Percentiles rank a stretch among this genome's conserved stretches.
These are phyloP conservation scores for Xerus inauris DNA, from an alignment of 2,113 vertebrate genomes.

Conservation along the genomic window DNA sequence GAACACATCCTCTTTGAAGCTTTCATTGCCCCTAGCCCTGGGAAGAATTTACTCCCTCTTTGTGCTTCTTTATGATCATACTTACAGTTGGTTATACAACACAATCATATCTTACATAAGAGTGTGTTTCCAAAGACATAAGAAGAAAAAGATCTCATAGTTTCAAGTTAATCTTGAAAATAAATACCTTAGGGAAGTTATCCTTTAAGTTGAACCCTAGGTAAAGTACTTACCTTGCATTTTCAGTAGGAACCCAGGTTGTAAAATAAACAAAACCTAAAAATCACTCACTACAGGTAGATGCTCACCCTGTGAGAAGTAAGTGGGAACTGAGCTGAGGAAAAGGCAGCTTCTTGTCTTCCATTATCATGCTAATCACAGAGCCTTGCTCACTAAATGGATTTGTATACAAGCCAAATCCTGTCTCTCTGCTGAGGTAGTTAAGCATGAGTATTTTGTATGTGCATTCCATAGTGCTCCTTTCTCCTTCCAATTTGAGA, in stretches of 20 bases:
- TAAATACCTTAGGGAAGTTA: background rate
- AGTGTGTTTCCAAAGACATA: background rate
- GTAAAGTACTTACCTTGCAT: background rate
- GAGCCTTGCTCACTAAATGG: background rate
- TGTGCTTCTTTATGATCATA: background rate
- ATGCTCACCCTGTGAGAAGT: background rate
- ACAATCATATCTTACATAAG: background rate
- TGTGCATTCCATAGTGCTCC: background rate
- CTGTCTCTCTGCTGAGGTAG: background rate
- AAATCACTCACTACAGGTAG: background rate
- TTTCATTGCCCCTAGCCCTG: background rate
- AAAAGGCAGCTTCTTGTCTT: background rate
- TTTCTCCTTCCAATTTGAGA: background rate
- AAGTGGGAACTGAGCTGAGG: background rate
- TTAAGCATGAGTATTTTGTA: constrained; percentile 20
- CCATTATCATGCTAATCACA: background rate
- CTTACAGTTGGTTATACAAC: background rate
- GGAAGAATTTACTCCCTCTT: background rate
- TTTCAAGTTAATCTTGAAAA: constrained; percentile 38
- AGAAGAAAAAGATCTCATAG: background rate
- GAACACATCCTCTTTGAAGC: background rate
- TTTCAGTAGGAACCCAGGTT: background rate
- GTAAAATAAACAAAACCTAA: constrained; percentile 23
- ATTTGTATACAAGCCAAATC: background rate
- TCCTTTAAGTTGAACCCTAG: background rate